phyloP scores from a whole-genome alignment of 2,797 vertebrate genomes.

The Petrocephalus schoutedeni region DNA sequence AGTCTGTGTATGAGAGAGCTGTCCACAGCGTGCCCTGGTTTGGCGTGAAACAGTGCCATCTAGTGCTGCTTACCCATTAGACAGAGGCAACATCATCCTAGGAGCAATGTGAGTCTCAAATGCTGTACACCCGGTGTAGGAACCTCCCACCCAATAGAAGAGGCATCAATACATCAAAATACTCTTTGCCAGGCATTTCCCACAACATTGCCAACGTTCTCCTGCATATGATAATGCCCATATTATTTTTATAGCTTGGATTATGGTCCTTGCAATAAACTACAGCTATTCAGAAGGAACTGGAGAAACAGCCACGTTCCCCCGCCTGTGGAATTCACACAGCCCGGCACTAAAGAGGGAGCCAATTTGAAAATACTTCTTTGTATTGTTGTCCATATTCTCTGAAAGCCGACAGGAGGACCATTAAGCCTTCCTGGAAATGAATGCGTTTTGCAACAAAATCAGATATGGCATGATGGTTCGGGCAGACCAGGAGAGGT shows the following conservation, averaged over 20 bases:
- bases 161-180: neutral
- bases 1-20: neutral
- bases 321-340: neutral
- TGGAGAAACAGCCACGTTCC: neutral
- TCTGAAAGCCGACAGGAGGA: neutral
- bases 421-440: neutral
- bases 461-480: neutral
- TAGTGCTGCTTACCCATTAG: constrained; percentile 43
- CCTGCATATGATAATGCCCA: neutral
- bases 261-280: neutral
- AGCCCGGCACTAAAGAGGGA: neutral
- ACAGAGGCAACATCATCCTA: neutral
- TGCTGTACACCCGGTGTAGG: neutral
- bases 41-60: constrained; percentile 56
- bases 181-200: neutral
- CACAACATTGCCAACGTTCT: neutral
- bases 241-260: constrained; percentile 5
- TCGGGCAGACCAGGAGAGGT: neutral
- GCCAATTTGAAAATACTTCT: neutral
- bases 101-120: neutral
- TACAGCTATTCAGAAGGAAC: neutral
- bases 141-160: neutral
- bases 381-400: neutral
- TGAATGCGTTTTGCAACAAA: neutral
- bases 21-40: neutral